These are phyloP conservation scores for Luperina testacea DNA, from an alignment of 2,888 invertebrate species.

Conservation along the genomic window DNA sequence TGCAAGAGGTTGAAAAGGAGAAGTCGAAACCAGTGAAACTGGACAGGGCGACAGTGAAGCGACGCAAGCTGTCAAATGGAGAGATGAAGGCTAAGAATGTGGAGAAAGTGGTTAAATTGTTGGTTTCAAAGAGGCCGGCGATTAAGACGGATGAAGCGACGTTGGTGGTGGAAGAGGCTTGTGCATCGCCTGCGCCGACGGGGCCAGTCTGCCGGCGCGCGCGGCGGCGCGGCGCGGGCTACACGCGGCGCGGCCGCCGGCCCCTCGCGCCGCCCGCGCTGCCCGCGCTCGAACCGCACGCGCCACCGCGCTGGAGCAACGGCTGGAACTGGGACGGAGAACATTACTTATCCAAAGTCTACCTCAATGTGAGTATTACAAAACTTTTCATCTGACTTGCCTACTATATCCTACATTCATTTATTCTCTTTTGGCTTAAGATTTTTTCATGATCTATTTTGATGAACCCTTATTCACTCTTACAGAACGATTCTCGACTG, in stretches of 20 bases:
- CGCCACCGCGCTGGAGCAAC: constrained; percentile 93
- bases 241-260: constrained; percentile 65
- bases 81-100: constrained; percentile 83
- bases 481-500: constrained; percentile 83
- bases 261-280: constrained; percentile 65
- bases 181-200: constrained; percentile 73
- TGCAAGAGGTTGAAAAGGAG: constrained; percentile 55
- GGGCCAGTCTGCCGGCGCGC: constrained; percentile 60
- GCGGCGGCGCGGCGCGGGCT: constrained; percentile 71
- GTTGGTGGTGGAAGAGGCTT: constrained; percentile 81
- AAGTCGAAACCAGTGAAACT: constrained; percentile 39
- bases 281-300: constrained; percentile 70
- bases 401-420: neutral
- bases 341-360: constrained; percentile 95
- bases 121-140: constrained; percentile 85
- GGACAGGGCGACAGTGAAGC: constrained; percentile 68
- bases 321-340: constrained; percentile 98
- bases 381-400: constrained; percentile 1
- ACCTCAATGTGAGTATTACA: constrained; percentile 93
- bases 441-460: neutral
- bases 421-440: neutral
- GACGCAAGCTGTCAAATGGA: constrained; percentile 77
- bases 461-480: neutral
- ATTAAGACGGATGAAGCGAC: constrained; percentile 85
- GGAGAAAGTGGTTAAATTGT: constrained; percentile 84